These are phyloP conservation scores for Vollenhovia emeryi DNA, from an alignment of 1,140 invertebrate species.

Conservation along the genomic window DNA sequence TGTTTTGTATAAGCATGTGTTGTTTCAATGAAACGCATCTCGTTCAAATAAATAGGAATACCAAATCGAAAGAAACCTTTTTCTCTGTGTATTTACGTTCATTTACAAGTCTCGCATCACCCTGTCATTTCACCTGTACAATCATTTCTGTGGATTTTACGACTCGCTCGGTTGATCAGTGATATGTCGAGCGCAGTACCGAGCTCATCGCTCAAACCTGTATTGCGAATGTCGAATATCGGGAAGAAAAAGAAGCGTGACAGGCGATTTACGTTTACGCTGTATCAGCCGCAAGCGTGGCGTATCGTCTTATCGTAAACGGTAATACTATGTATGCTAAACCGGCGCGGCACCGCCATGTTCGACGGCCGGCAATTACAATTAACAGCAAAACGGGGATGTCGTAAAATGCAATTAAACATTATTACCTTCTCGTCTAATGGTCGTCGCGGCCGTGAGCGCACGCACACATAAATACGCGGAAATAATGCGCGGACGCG, in stretches of 20 bases:
- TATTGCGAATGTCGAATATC: no score
- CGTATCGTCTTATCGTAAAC: slow-evolving; percentile 66
- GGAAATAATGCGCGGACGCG: slow-evolving; percentile 20
- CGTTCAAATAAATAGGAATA: no score
- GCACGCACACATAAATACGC: slow-evolving; percentile 46
- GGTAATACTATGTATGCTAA: slow-evolving; percentile 71
- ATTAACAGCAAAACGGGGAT: slow-evolving; percentile 82
- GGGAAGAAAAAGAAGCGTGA: background rate
- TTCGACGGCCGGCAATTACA: slow-evolving; percentile 82
- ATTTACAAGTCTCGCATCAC: background rate
- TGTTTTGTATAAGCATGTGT: no score
- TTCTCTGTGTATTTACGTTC: no score
- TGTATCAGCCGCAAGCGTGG: slow-evolving; percentile 43
- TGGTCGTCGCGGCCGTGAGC: slow-evolving; percentile 75
- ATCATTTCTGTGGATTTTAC: background rate
- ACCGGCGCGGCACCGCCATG: slow-evolving; percentile 71
- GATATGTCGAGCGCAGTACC: background rate
- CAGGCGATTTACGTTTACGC: slow-evolving; percentile 10
- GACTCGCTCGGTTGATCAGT: background rate
- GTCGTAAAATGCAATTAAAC: slow-evolving; percentile 85
- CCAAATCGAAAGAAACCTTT: no score
- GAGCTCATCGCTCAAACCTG: background rate
- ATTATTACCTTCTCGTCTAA: slow-evolving; percentile 82
- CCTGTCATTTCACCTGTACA: background rate
- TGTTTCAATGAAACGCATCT: no score